Conservation (phyloP, 2,113 vertebrate species). For the Cranoglanis bouderius region DNA sequence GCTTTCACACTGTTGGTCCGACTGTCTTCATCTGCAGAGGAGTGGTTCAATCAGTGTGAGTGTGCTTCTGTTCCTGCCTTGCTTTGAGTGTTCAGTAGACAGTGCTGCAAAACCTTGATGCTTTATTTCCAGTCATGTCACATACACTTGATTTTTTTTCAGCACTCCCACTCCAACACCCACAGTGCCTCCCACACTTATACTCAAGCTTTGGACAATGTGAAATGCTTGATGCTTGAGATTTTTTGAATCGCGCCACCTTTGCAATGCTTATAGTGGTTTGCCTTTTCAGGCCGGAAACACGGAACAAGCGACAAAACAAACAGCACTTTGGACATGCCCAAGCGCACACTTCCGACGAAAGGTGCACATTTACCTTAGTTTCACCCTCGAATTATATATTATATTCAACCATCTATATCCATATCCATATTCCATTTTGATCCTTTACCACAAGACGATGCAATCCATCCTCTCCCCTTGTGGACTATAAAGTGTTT, state of each 20-base stretch:
- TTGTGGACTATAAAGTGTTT: neutral
- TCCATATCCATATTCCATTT: constrained; percentile 7
- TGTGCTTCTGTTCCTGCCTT: constrained; percentile 54
- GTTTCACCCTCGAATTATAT: neutral
- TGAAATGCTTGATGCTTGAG: constrained; percentile 21
- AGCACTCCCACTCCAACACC: constrained; percentile 46
- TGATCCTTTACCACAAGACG: neutral
- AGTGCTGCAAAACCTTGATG: constrained; percentile 50
- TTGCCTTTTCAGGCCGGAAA: constrained; percentile 84
- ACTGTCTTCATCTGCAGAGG: constrained; percentile 76
- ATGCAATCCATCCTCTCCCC: neutral
- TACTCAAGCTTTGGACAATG: constrained; percentile 37
- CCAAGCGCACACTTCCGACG: constrained; percentile 84
- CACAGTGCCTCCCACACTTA: constrained; percentile 42
- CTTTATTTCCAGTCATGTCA: constrained; percentile 44
- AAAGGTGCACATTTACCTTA: constrained; percentile 78
- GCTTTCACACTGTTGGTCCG: constrained; percentile 40
- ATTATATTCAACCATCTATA: neutral
- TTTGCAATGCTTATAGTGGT: constrained; percentile 34
- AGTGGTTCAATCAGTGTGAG: constrained; percentile 96
- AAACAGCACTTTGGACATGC: constrained; percentile 87
- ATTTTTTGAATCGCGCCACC: constrained; percentile 11
- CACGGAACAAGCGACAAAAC: constrained; percentile 86
- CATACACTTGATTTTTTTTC: constrained; percentile 43
- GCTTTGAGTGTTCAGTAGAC: constrained; percentile 33